These are phyloP conservation scores for Turritopsis rubra DNA, from an alignment of 30 jellyfish, hydroid and myxozoan species.

Conservation along the genomic window DNA sequence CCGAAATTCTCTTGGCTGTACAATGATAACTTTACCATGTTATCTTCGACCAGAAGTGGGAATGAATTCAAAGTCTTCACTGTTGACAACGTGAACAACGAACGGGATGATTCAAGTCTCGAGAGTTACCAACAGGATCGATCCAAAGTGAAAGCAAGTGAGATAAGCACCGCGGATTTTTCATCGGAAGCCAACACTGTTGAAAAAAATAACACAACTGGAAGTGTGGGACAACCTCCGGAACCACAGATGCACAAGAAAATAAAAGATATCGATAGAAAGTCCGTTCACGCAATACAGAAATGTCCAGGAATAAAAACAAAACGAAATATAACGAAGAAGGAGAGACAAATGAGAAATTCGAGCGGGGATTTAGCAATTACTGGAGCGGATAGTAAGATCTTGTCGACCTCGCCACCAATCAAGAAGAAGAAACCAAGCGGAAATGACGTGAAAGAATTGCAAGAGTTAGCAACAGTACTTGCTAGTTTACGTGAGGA, in stretches of 20 bases:
- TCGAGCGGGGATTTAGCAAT: too few species aligned
- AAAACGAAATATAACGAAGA: not conserved
- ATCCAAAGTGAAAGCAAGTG: too few species aligned
- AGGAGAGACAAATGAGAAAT: too few species aligned
- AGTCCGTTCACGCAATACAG: not conserved
- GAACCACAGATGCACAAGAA: not conserved
- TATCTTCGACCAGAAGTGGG: not conserved
- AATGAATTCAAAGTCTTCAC: not conserved
- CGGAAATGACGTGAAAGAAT: not conserved
- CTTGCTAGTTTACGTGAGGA: not conserved
- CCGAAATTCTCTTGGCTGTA: not conserved
- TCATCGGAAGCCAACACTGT: too few species aligned
- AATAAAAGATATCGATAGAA: not conserved
- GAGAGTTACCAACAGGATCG: too few species aligned
- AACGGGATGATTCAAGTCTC: too few species aligned
- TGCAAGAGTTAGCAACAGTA: not conserved
- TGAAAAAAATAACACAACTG: not conserved
- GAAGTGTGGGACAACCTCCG: not conserved
- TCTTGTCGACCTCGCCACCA: not conserved
- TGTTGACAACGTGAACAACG: not conserved
- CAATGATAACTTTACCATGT: not conserved
- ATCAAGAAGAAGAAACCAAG: not conserved
- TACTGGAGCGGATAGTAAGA: not conserved
- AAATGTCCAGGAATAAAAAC: not conserved
- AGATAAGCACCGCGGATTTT: too few species aligned